Evolutionary conservation across 2,113 vertebrate species (phyloP).

Genomic region (Oreochromis niloticus): DNA sequence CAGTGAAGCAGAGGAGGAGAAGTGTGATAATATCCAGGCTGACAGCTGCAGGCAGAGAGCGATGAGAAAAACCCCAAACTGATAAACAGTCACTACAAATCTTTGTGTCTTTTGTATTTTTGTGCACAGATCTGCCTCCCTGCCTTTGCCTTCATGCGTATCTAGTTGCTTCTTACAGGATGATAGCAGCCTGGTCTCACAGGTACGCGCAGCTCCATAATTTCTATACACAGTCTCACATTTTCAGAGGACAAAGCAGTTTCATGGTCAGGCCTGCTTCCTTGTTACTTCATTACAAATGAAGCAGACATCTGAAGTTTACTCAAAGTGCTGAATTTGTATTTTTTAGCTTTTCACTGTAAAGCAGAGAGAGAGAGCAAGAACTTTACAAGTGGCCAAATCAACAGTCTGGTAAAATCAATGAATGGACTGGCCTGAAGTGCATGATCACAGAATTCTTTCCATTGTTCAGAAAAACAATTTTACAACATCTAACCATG

Average conservation of each 20-base stretch:
- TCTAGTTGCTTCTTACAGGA: neutral
- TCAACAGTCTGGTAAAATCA: neutral
- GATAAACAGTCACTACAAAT: neutral
- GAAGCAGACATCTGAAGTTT: neutral
- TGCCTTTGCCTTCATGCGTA: neutral
- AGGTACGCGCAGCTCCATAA: neutral
- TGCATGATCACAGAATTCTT: neutral
- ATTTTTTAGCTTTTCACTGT: neutral
- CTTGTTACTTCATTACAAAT: neutral
- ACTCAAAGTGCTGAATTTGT: neutral
- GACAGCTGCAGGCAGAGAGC: neutral
- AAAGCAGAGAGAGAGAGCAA: neutral
- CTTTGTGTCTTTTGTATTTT: neutral
- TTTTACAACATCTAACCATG: rapidly evolving
- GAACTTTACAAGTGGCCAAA: neutral
- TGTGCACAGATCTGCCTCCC: neutral
- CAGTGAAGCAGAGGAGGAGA: neutral
- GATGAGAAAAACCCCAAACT: neutral
- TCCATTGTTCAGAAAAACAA: rapidly evolving
- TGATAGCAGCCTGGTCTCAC: neutral
- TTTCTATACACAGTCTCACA: neutral
- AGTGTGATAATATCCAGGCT: neutral
- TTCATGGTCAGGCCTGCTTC: neutral
- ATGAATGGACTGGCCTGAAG: rapidly evolving
- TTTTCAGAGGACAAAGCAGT: neutral